Base-by-base conservation (phyloP, 2,113 vertebrate genomes). In the Fulmarus glacialis region DNA sequence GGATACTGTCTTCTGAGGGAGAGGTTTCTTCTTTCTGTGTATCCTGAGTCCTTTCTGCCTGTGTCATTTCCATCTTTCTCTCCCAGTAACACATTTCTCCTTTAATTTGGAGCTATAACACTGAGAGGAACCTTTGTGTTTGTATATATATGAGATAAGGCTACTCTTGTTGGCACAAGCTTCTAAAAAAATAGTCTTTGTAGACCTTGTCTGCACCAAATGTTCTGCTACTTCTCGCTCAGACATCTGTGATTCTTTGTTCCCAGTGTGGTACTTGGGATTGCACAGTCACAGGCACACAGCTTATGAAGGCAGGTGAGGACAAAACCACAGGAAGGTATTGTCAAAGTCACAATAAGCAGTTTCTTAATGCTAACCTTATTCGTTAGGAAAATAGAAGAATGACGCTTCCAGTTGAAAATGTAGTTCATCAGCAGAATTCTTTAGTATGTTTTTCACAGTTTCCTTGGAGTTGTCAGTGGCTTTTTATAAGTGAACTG, bases 381-480 rank as follows among this genome's bases (percentile, higher is more conserved):
- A 42, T 96, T 96, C 42, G 59, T 88, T 94, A 56, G 72, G 81
- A 81, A 96, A 95, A 92, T 11, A 83, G 95, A 78, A 86, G 64
- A 80, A 52, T 79, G 38, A 60, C 68, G 86, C 29, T 95, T 90
- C 48, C 66, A 36, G 95, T 87, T 94, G 70, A 91, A 97, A 97
- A 97, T 43, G 12, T 75, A 89, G 79, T 68, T 82, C 32, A 64
- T 97, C 96, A 96, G 96, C 97, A 97, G 95, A 97, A 96, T 96
- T 93, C 73, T 85, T 87, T 50, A 74, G 58, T 36, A 32, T 85
- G 92, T 84, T 95, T 96, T 97, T 93, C 93, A 89, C 83, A 78
- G 82, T 89, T 97, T 93, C 42, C 63, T 94, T 2, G 0, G 89
- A 94, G 80, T 94, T 96, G 94, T 95, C 85, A 96, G 66, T 86